Percentiles rank a stretch among this genome's conserved stretches.
Conservation (phyloP, 1,140 invertebrate genomes). For the Drosophila azteca region DNA sequence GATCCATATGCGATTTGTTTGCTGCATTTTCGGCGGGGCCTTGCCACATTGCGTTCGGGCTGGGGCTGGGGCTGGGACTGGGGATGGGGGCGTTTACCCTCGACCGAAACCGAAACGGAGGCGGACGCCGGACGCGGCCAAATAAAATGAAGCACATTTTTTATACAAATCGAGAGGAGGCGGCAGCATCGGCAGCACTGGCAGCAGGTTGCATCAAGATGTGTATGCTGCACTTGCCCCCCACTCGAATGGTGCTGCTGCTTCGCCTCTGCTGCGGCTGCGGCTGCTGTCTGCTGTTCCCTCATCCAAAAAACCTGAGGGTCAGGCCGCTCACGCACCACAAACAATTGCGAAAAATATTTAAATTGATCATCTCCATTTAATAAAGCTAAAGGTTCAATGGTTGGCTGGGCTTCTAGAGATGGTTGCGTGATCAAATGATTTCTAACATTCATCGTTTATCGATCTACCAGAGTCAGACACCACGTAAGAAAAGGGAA, state of each 20-base stretch:
- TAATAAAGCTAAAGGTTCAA: constrained; percentile 69
- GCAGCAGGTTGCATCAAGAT: constrained; percentile 69
- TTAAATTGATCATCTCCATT: constrained; percentile 84
- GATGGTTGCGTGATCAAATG: constrained; percentile 27
- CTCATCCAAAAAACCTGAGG: constrained; percentile 18
- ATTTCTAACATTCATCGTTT: too few relatives aligned
- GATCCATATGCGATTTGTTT: constrained; percentile 79
- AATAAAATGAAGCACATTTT: constrained; percentile 83
- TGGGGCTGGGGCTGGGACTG: too few relatives aligned
- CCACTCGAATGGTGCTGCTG: constrained; percentile 20
- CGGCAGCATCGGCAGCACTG: constrained; percentile 26
- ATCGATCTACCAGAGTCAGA: too few relatives aligned
- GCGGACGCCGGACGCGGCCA: constrained; percentile 70
- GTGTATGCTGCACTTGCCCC: constrained; percentile 38
- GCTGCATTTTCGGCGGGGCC: constrained; percentile 62
- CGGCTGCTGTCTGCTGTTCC: not conserved
- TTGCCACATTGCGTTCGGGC: constrained; percentile 28
- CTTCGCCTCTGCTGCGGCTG: too few relatives aligned
- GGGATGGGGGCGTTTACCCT: constrained; percentile 61
- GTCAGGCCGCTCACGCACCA: constrained; percentile 66
- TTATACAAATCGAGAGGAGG: constrained; percentile 70
- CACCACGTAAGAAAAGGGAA: too few relatives aligned
- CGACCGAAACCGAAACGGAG: constrained; percentile 41
- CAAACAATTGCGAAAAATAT: constrained; percentile 64
- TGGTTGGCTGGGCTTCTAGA: constrained; percentile 3